Base-by-base conservation (phyloP, 2,888 invertebrate species). In the Drosophila recens region DNA sequence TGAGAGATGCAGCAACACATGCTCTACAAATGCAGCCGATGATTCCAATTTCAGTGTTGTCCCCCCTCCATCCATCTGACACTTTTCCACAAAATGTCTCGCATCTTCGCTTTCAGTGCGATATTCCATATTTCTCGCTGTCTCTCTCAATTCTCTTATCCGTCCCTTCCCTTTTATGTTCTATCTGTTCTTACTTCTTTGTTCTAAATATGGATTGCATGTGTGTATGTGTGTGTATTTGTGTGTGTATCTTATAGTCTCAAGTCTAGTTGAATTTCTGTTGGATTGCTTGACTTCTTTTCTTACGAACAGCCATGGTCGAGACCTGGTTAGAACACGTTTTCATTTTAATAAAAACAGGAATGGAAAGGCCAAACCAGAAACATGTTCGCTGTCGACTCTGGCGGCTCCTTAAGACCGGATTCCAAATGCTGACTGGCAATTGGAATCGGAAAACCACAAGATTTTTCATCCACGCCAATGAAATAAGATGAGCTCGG, bases 81-180 rank as follows among this genome's bases (percentile, higher is more conserved):
- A 78, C 17, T 36, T 67, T 72, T 73, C 67, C 62, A 73, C 78
- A 85, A 85, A 85, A 83, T 86, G 80, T 74, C 86, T 82, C 65
- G 66, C 80, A 58, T 83, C 73, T 8, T 53, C 40, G 27, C 38
- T 53, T 23, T 40, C 23, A 23, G 36, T 53, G n/a, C 13, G 23
- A 27, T 38, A 36, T 15, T 40, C 23, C 56, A 33, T 57, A n/a
- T 36, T 23, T 46, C n/a, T 36, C 23, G 45, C 54, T 6, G 15
- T 56, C 13, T 34, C 15, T 45, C 36, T 45, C 13, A 11, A n/a
- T 43, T 56, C 36, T 38, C 33, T 23, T 20, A 23, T 23, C n/a
- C n/a, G 4, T 46, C 6, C 23, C 58, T 46, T 58, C 42, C 59
- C 45, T 59, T 66, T 66, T 17, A 17, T 57, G 43, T n/a, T 62